These are phyloP conservation scores for Alsophila aescularia DNA, from an alignment of 2,888 invertebrate species.

Conservation along the genomic window DNA sequence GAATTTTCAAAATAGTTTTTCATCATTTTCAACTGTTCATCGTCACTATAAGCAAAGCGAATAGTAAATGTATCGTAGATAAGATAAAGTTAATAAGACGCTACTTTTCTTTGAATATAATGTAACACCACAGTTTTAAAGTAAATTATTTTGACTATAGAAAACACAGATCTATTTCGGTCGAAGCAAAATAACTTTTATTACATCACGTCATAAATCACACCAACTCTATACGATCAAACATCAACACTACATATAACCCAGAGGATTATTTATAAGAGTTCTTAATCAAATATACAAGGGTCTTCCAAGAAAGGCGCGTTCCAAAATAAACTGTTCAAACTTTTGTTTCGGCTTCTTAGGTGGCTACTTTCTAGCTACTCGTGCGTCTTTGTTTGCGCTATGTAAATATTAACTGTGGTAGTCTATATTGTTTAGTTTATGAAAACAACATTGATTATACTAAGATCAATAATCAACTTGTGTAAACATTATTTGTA, in stretches of 20 bases:
- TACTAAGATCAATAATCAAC: background rate
- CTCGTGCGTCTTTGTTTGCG: conserved; percentile 54
- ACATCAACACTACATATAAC: conserved; percentile 15
- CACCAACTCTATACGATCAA: conserved; percentile 7
- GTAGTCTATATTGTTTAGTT: conserved; percentile 29
- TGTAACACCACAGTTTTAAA: background rate
- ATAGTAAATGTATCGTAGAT: too few relatives aligned
- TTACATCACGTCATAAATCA: conserved; percentile 9
- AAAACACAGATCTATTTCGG: background rate
- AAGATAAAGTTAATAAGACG: too few relatives aligned
- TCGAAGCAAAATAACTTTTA: background rate
- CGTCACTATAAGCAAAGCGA: too few relatives aligned
- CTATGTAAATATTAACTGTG: conserved; percentile 52
- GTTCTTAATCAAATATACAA: conserved; percentile 71
- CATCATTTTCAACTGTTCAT: too few relatives aligned
- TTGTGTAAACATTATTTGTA: background rate
- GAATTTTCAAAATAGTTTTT: too few relatives aligned
- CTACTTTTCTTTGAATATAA: too few relatives aligned
- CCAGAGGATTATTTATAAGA: conserved; percentile 60
- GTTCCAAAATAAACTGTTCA: conserved; percentile 62
- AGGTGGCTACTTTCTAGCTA: conserved; percentile 62
- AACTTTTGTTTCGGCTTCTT: conserved; percentile 74
- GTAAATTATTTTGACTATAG: background rate
- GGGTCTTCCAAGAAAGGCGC: conserved; percentile 64
- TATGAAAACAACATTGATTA: conserved; percentile 6